phyloP scores from a whole-genome alignment of 2,888 invertebrate species.

The Bruchidius siliquastri region DNA sequence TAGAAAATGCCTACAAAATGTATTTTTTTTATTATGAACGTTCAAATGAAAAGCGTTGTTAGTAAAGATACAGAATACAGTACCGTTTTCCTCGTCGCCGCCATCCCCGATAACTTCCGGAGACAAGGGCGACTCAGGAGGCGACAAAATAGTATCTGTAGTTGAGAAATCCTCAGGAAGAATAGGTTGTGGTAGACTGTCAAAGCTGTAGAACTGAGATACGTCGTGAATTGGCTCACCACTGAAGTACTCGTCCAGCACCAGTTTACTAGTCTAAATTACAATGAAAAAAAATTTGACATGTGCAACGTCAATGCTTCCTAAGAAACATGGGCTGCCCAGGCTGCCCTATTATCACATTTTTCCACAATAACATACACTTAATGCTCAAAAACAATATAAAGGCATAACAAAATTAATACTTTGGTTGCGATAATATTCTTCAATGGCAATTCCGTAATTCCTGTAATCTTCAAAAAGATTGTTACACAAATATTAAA shows the following conservation, averaged over 20 bases:
- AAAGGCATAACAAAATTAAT: no score
- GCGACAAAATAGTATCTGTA: conserved; percentile 33
- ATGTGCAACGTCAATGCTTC: no score
- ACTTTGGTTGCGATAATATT: no score
- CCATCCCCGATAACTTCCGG: conserved; percentile 32
- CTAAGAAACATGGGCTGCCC: conserved; percentile 4
- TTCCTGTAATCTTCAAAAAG: no score
- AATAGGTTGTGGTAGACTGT: conserved; percentile 43
- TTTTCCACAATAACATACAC: no score
- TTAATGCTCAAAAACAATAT: no score
- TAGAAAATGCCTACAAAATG: no score
- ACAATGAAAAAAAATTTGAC: conserved; percentile 8
- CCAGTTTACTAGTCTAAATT: conserved; percentile 75
- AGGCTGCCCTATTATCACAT: no score
- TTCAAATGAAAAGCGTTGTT: not conserved
- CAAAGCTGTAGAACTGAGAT: conserved; percentile 45
- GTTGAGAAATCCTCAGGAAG: conserved; percentile 29
- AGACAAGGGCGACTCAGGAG: conserved; percentile 39
- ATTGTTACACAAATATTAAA: no score
- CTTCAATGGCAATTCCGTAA: no score
- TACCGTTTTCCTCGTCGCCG: conserved; percentile 18
- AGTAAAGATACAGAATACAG: not conserved
- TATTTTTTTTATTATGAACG: no score
- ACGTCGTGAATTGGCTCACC: conserved; percentile 46
- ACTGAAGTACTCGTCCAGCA: conserved; percentile 79